Evolutionary conservation across 1,140 invertebrate genomes (phyloP).

Genomic region (Drosophila kurseongensis): DNA sequence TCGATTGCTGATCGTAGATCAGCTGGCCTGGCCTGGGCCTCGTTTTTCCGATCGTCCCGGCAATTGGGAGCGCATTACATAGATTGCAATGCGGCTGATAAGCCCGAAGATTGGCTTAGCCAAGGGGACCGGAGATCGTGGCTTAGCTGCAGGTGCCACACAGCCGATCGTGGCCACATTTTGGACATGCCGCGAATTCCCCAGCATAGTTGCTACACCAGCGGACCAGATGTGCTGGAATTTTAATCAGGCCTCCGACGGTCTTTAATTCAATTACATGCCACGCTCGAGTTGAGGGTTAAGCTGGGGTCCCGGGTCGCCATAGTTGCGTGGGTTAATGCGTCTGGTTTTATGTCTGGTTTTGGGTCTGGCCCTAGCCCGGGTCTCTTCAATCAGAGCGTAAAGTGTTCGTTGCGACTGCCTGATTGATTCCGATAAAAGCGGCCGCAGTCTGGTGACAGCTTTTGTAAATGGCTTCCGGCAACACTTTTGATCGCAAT

Average conservation of each 20-base stretch:
- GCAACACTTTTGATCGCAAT: constrained; percentile 83
- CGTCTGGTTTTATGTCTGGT: not conserved
- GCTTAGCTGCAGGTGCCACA: constrained; percentile 61
- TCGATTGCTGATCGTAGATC: constrained; percentile 55
- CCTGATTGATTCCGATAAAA: constrained; percentile 76
- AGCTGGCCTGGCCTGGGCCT: constrained; percentile 20
- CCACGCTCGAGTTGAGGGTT: constrained; percentile 66
- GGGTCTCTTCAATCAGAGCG: constrained; percentile 61
- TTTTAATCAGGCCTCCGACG: constrained; percentile 72
- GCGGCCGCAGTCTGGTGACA: constrained; percentile 67
- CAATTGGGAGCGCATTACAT: constrained; percentile 68
- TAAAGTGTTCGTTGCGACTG: constrained; percentile 39
- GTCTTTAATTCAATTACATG: constrained; percentile 78
- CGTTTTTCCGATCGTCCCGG: constrained; percentile 2
- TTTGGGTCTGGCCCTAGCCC: not conserved
- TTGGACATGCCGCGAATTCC: constrained; percentile 65
- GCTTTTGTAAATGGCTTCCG: constrained; percentile 80
- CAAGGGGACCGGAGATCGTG: constrained; percentile 46
- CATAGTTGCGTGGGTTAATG: constrained; percentile 56
- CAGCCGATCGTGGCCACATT: constrained; percentile 64
- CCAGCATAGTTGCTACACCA: constrained; percentile 39
- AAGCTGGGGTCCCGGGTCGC: constrained; percentile 22
- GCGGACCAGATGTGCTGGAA: constrained; percentile 47
- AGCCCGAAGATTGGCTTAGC: constrained; percentile 37
- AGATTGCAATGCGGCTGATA: constrained; percentile 75